These are phyloP conservation scores for Netelia melanura DNA, from an alignment of 2,888 invertebrate genomes.

Conservation along the genomic window DNA sequence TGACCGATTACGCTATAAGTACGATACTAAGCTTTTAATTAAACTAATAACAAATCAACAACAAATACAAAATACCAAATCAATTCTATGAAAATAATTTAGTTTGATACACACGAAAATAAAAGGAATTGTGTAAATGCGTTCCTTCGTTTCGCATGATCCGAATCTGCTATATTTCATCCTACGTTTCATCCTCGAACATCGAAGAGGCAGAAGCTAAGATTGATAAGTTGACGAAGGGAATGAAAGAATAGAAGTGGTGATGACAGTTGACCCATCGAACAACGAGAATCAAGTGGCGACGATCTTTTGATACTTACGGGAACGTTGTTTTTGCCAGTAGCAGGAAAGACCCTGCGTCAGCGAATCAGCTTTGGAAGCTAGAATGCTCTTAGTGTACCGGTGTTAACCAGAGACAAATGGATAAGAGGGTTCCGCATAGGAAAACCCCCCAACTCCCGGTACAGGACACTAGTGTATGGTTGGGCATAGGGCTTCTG, in stretches of 20 bases:
- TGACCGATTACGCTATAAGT: too few relatives aligned
- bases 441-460: constrained; percentile 13
- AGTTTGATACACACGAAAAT: too few relatives aligned
- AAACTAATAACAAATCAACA: too few relatives aligned
- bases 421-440: constrained; percentile 29
- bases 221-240: neutral
- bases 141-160: constrained; percentile 15
- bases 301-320: constrained; percentile 9
- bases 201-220: constrained; percentile 37
- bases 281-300: constrained; percentile 56
- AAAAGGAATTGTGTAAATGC: neutral
- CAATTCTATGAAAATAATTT: too few relatives aligned
- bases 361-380: constrained; percentile 12
- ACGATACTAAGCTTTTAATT: too few relatives aligned
- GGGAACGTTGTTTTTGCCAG: constrained; percentile 29
- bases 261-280: constrained; percentile 41
- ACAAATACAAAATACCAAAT: too few relatives aligned
- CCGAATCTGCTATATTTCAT: neutral
- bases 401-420: constrained; percentile 57
- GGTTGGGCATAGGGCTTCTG: neutral
- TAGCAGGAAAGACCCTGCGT: constrained; percentile 31
- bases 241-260: constrained; percentile 16
- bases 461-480: neutral
- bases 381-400: neutral
- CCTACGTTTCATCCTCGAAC: neutral